Conservation (phyloP, 2,113 vertebrate genomes). For the Psephotus haematonotus region DNA sequence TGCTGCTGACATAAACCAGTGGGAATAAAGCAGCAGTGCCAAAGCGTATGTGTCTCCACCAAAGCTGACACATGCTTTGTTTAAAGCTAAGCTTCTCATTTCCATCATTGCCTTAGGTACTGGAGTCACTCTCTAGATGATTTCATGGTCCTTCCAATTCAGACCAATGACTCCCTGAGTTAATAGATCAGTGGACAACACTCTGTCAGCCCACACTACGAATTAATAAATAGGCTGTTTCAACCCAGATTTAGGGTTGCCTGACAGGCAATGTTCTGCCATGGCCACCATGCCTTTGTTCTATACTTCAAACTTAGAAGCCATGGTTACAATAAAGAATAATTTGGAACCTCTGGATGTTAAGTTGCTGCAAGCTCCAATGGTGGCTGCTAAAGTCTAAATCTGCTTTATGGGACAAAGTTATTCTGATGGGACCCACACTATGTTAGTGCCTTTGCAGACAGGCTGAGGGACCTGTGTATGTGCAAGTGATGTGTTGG, state of each 20-base stretch:
- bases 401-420: neutral
- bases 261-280: neutral
- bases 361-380: neutral
- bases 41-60: neutral
- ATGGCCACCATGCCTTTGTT: conserved; percentile 12
- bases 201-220: neutral
- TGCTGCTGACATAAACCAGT: neutral
- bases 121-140: neutral
- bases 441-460: neutral
- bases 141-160: neutral
- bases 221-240: conserved; percentile 11
- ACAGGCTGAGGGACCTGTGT: neutral
- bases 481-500: neutral
- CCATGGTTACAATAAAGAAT: neutral
- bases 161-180: neutral
- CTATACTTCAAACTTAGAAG: neutral
- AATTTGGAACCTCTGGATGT: neutral
- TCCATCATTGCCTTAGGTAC: neutral
- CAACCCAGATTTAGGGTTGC: conserved; percentile 29
- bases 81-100: neutral
- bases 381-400: neutral
- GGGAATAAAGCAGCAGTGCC: neutral
- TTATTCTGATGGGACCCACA: neutral
- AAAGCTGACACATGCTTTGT: neutral
- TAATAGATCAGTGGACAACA: neutral